Evolutionary conservation across 2,113 vertebrate species (phyloP).

Genomic region (Tetrao urogallus): DNA sequence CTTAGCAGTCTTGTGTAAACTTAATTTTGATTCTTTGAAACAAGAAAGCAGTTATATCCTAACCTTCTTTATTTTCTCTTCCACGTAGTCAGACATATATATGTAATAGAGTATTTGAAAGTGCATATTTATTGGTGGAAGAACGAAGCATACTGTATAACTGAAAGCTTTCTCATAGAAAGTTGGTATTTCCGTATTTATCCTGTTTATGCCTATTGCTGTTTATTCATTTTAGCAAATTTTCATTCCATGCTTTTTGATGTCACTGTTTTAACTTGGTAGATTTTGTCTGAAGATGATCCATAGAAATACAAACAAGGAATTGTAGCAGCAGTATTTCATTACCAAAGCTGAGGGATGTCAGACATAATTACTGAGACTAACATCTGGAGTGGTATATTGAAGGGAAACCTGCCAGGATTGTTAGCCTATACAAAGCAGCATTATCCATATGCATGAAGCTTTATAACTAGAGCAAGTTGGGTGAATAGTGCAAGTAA

Average conservation of each 20-base stretch:
- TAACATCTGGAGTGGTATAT: conserved; percentile 80
- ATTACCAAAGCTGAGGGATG: conserved; percentile 78
- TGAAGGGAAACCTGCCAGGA: conserved; percentile 76
- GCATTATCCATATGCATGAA: conserved; percentile 72
- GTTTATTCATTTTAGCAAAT: conserved; percentile 43
- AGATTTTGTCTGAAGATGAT: conserved; percentile 66
- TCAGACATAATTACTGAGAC: conserved; percentile 76
- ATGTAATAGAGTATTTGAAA: neutral
- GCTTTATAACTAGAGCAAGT: conserved; percentile 55
- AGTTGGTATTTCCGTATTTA: conserved; percentile 48
- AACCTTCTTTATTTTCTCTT: neutral
- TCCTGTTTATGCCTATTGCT: conserved; percentile 12
- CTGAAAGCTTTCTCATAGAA: neutral
- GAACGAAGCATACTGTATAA: neutral
- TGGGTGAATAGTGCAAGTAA: conserved; percentile 23
- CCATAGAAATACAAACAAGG: conserved; percentile 73
- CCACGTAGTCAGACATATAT: neutral
- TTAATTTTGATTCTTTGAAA: neutral
- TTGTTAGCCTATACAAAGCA: conserved; percentile 69
- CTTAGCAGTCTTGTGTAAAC: neutral
- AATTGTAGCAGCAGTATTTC: conserved; percentile 73
- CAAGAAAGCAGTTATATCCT: neutral
- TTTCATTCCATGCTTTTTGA: neutral
- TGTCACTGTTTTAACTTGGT: conserved; percentile 23
- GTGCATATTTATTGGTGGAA: conserved; percentile 5